A percentile compares a stretch with the other conserved stretches of the same genome.
Evolutionary conservation across 2,113 vertebrate species (phyloP).

Genomic region (Elachura formosa): DNA sequence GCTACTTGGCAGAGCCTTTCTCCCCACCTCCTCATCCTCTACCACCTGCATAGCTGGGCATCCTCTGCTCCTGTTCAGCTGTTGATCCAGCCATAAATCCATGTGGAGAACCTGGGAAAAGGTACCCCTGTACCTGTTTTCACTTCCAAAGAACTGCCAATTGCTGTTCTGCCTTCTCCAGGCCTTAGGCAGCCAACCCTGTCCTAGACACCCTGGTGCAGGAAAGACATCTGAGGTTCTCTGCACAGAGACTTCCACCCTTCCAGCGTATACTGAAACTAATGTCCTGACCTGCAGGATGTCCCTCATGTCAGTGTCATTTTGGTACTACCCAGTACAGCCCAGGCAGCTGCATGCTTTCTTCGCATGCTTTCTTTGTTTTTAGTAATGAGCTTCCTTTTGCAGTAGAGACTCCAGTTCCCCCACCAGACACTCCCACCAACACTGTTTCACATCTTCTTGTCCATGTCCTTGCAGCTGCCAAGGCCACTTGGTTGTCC

Average conservation of each 20-base stretch:
- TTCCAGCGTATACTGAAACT: neutral
- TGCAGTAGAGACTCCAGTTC: neutral
- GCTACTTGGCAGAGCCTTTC: neutral
- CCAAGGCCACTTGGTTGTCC: neutral
- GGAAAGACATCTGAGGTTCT: neutral
- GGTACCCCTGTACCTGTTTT: neutral
- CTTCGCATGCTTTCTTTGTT: neutral
- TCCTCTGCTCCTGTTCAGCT: neutral
- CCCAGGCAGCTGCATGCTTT: neutral
- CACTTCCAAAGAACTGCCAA: neutral
- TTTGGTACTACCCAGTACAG: neutral
- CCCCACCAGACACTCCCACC: too few species aligned
- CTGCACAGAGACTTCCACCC: neutral
- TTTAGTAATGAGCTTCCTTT: neutral
- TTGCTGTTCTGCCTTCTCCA: neutral
- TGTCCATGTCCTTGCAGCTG: neutral
- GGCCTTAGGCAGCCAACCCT: neutral
- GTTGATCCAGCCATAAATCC: neutral
- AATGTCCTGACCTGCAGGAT: neutral
- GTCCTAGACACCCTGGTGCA: neutral
- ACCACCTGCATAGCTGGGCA: accelerated
- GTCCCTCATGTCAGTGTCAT: neutral
- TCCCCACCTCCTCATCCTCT: neutral
- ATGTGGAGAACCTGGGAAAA: neutral
- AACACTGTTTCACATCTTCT: neutral